phyloP scores from a whole-genome alignment of 2,888 invertebrate species.

The Eilema caniola region DNA sequence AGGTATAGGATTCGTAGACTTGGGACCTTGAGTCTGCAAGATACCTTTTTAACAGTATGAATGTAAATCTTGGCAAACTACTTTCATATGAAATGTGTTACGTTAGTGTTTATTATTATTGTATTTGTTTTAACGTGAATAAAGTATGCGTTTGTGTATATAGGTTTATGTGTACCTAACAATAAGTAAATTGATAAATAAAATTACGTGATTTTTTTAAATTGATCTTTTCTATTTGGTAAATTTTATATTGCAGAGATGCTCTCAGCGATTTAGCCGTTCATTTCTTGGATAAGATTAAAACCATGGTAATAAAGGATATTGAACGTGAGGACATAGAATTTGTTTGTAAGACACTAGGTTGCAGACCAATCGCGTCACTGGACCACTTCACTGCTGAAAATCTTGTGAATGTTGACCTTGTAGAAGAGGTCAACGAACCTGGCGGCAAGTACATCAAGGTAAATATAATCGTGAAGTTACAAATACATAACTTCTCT shows the following conservation, averaged over 20 bases:
- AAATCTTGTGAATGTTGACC: slow-evolving; percentile 95
- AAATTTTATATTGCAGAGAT: slow-evolving; percentile 89
- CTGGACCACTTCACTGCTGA: slow-evolving; percentile 98
- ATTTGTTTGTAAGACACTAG: slow-evolving; percentile 97
- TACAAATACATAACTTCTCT: no score
- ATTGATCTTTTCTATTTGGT: background rate
- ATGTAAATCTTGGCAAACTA: no score
- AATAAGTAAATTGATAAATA: background rate
- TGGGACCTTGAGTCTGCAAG: no score
- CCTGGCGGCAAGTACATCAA: slow-evolving; percentile 97
- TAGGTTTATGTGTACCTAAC: no score
- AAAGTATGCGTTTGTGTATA: no score
- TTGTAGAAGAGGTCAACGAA: slow-evolving; percentile 97
- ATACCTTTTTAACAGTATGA: no score
- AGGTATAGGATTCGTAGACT: no score
- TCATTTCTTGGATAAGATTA: slow-evolving; percentile 99
- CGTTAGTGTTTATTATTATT: no score
- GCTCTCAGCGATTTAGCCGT: slow-evolving; percentile 98
- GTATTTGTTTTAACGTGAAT: no score
- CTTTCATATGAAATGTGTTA: no score
- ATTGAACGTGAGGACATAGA: slow-evolving; percentile 99
- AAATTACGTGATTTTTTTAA: background rate
- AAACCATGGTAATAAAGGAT: slow-evolving; percentile 99
- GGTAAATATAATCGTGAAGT: slow-evolving; percentile 69
- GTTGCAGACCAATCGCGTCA: slow-evolving; percentile 98